Evolutionary conservation across 2,888 invertebrate genomes (phyloP), one percentile per base, ranked within the genome.

Genomic region (Drosophila pseudotakahashii): DNA sequence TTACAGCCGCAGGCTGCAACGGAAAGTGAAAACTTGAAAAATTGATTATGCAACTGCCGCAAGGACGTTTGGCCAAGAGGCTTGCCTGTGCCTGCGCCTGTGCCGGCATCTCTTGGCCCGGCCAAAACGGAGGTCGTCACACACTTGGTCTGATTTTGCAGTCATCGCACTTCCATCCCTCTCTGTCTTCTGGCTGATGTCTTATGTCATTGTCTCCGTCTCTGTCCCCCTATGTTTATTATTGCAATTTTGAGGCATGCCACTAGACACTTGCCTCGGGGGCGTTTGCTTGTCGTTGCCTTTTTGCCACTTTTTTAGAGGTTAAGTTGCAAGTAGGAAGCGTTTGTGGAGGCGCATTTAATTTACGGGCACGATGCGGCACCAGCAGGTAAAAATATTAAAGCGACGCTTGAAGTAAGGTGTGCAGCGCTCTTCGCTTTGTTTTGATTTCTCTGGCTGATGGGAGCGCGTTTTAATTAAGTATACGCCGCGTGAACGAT

Each of bases 51-150:
- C 81, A 83, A 83, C 59, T 77, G 81, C 88, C 71, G 81, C 88
- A 88, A 88, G 88, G 83, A 86, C 88, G 84, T 88, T 66, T 86
- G 78, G 85, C 81, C 82, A 70, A 82, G 73, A 85, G 85, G 79
- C 82, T 64, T 62, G 63, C 47, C 66, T 37, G 39, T 57, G 26
- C 34, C n/a, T n/a, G 26, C 26, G 36, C 36, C 36, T 13, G 30
- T 37, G 37, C 59, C 41, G 41, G 47, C 23, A 47, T 61, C 47
- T 47, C 62, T 62, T 61, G 47, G 61, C 62, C 62, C 39, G 62
- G 61, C 61, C 39, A 23, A 32, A 63, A 61, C 81, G 59, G 75
- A 84, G 83, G 79, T 85, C 88, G 82, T 77, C 82, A 85, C 88
- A 82, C 85, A 77, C 88, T 87, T 82, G 82, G 88, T 84, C 82